Evolutionary conservation across 2,888 invertebrate species (phyloP), one percentile per base, ranked within the genome.

Genomic region (Bibio marci): DNA sequence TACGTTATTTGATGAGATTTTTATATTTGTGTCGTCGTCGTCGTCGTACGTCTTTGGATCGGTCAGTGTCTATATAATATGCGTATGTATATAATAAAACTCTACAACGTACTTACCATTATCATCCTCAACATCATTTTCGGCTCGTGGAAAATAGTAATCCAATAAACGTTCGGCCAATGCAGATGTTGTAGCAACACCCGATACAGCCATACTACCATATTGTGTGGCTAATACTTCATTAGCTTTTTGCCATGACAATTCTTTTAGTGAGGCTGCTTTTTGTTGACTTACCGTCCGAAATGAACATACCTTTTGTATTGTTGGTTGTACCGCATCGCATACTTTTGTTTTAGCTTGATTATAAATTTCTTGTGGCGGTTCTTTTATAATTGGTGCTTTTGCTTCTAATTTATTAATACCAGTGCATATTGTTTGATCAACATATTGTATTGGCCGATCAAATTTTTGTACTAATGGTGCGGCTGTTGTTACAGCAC

Each of bases 141-240:
- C 56, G 52, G 66, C 51, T 56, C 69, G 63, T 17, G 76, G 83
- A 46, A 83, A 69, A 56, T 80, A 81, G 52, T 74, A 76, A 58
- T 85, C 80, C 10, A 85, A 59, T 45, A 80, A 64, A 42, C 72
- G 71, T 63, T 83, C 80, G 15, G 81, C 79, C 42, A 75, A 59
- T 2, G 67, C 64, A 14, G 79, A 73, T 34, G 80, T 76, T 3
- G 64, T 67, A 53, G 80, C 80, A 15, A 82, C 67, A 39, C 77
- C 69, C 47, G 66, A 64, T 15, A 80, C 63, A 1, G 79, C 78
- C 50, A 70, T 69, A 52, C 69, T 71, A 3, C 80, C 80, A 51
- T 75, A 75, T 35, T 73, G 71, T 4, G 78, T 76, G 25, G 71
- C 71, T 35, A 80, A 63, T 38, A 80, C 68, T 36, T 74, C 69